Conservation (phyloP, 2,888 invertebrate genomes). For the Oscheius sp. region DNA sequence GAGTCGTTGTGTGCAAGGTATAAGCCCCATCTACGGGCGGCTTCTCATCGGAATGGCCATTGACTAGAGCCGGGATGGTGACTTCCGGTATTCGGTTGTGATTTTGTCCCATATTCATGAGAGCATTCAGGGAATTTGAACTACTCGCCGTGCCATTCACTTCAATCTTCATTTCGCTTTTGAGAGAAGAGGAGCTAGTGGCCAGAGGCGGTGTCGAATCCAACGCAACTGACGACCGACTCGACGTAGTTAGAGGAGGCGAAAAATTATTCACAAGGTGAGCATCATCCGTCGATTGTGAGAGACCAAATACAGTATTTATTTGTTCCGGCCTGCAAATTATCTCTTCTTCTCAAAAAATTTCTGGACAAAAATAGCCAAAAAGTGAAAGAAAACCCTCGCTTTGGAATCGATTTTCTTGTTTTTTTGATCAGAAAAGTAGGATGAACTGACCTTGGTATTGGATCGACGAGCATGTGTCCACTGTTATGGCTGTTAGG, state of each 20-base stretch:
- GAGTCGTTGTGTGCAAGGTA: constrained; percentile 8
- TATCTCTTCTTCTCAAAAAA: too few species aligned
- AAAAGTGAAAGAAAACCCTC: too few species aligned
- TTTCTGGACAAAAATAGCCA: too few species aligned
- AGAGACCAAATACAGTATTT: constrained; percentile 21
- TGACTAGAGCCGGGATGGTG: not conserved
- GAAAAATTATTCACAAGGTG: constrained; percentile 37
- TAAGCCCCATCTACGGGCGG: constrained; percentile 7
- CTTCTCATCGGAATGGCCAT: constrained; percentile 20
- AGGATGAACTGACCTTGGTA: constrained; percentile 27
- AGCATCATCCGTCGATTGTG: constrained; percentile 29
- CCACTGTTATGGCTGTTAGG: constrained; percentile 35
- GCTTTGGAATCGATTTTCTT: too few species aligned
- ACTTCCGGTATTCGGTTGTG: constrained; percentile 34
- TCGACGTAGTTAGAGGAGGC: constrained; percentile 47
- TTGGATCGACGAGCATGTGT: constrained; percentile 46
- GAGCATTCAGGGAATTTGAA: constrained; percentile 23
- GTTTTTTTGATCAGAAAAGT: too few species aligned
- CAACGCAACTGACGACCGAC: constrained; percentile 42
- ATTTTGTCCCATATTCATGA: constrained; percentile 31
- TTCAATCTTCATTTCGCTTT: not conserved
- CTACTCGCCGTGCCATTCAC: constrained; percentile 1
- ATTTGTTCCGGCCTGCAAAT: constrained; percentile 27
- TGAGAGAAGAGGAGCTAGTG: not conserved
- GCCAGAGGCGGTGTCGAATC: constrained; percentile 45